Percentiles rank a stretch among this genome's conserved stretches.
Conservation (phyloP, 2,888 invertebrate genomes). For the Isoperla grammatica region DNA sequence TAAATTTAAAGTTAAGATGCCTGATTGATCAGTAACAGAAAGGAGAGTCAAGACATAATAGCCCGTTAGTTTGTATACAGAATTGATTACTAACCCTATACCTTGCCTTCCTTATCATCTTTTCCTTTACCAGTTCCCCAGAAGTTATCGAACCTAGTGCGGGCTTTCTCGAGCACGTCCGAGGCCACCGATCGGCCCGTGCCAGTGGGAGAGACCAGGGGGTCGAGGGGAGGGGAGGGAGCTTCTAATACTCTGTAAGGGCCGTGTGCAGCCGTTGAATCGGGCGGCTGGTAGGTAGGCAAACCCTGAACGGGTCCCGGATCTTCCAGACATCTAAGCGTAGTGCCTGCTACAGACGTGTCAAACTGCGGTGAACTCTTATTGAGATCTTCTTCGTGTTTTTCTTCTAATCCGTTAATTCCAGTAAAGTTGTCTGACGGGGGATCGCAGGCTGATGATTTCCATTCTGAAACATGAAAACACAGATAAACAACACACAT, state of each 20-base stretch:
- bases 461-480: conserved; percentile 36
- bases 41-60: too few species aligned
- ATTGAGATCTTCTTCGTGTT: neutral
- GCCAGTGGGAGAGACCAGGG: conserved; percentile 33
- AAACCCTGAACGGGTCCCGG: conserved; percentile 36
- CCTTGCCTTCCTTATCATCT: conserved; percentile 33
- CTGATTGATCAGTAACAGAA: too few species aligned
- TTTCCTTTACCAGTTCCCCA: conserved; percentile 58
- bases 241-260: conserved; percentile 44
- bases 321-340: conserved; percentile 51
- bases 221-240: conserved; percentile 33
- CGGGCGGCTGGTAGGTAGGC: too few species aligned
- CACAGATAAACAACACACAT: too few species aligned
- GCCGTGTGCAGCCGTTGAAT: conserved; percentile 8
- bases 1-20: too few species aligned
- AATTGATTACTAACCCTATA: conserved; percentile 26
- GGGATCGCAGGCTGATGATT: conserved; percentile 36
- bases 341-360: conserved; percentile 44
- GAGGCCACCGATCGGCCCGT: conserved; percentile 55
- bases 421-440: conserved; percentile 34
- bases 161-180: conserved; percentile 73
- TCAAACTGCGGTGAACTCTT: conserved; percentile 29
- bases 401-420: neutral
- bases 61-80: too few species aligned
- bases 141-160: conserved; percentile 78